Conservation (phyloP, 2,113 vertebrate genomes). For the Rana temporaria region DNA sequence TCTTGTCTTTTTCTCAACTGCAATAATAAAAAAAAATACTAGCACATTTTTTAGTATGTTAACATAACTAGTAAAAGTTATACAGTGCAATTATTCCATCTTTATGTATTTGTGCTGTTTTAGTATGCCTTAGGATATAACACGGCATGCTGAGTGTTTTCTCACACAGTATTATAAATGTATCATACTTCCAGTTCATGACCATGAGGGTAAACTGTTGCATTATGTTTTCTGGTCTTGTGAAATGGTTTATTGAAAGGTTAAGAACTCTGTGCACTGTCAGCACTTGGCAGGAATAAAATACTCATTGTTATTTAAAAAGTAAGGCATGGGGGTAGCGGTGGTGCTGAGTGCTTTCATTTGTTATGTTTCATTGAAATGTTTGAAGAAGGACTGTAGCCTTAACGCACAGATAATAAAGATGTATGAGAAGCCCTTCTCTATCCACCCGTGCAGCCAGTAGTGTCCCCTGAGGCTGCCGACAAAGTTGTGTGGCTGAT, state of each 20-base stretch:
- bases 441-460: slow-evolving; percentile 50
- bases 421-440: slow-evolving; percentile 54
- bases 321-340: slow-evolving; percentile 12
- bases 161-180: slow-evolving; percentile 5
- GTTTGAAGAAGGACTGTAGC: slow-evolving; percentile 46
- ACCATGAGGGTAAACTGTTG: neutral
- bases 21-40: too few species aligned
- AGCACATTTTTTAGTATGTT: too few species aligned
- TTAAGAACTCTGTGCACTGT: slow-evolving; percentile 31
- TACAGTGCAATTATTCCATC: too few species aligned
- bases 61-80: too few species aligned
- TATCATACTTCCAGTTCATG: slow-evolving; percentile 28
- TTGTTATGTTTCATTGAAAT: slow-evolving; percentile 44
- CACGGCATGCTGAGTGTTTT: neutral
- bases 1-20: too few species aligned
- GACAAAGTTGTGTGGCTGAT: slow-evolving; percentile 74
- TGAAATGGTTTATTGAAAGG: slow-evolving; percentile 42
- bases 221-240: slow-evolving; percentile 14
- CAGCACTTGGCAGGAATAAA: slow-evolving; percentile 49
- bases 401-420: slow-evolving; percentile 51
- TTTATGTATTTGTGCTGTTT: too few species aligned
- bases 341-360: slow-evolving; percentile 25
- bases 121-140: too few species aligned
- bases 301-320: slow-evolving; percentile 50
- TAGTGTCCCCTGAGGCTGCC: slow-evolving; percentile 63